Base-by-base conservation (phyloP, 2,888 invertebrate species). In the Trichopoda pennipes region DNA sequence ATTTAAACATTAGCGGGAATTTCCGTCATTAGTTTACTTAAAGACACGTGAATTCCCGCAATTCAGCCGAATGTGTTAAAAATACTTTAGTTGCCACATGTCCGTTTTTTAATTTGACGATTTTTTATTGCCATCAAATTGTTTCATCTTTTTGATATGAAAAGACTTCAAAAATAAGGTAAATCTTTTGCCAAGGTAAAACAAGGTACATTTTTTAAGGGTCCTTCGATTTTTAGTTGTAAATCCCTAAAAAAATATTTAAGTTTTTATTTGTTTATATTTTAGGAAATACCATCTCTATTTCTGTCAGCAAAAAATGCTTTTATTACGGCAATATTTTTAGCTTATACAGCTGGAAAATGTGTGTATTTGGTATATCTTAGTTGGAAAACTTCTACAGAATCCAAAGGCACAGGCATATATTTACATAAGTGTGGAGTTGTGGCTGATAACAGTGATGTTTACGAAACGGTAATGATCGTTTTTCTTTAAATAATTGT, bases 371-470 rank as follows among this genome's bases (percentile, higher is more conserved):
- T 91, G 49, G 91, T 91, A 68, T 91, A 89, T 61, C 78, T 91
- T 3, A 91, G 91, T 79, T 91, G 91, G 91, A 89, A 90, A 78
- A 91, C 91, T 0, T 90, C 90, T 49, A 83, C 90, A 76, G 89
- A 91, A 58, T 89, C 91, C 0, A 90, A 90, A 80, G 88, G 89
- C 55, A 91, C 91, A 47, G 91, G 91, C 2, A 90, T 91, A 58
- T 90, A 88, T 66, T 75, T 91, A 64, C 91, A 91, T 83, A 91
- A 91, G 83, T 90, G 91, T 72, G 91, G 90, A 0, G 88, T 91
- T 38, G 89, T 88, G 10, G 89, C 89, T 3, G 91, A 91, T 85
- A 89, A 91, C 77, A 91, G 89, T 87, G 85, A 86, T 55, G 87
- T 91, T 6, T 91, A 91, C 81, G 91, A 91, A 86, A 90, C 91